Percentiles rank a stretch among this genome's conserved stretches.
Conservation (phyloP, 2,888 invertebrate genomes). For the Drosophila recens region DNA sequence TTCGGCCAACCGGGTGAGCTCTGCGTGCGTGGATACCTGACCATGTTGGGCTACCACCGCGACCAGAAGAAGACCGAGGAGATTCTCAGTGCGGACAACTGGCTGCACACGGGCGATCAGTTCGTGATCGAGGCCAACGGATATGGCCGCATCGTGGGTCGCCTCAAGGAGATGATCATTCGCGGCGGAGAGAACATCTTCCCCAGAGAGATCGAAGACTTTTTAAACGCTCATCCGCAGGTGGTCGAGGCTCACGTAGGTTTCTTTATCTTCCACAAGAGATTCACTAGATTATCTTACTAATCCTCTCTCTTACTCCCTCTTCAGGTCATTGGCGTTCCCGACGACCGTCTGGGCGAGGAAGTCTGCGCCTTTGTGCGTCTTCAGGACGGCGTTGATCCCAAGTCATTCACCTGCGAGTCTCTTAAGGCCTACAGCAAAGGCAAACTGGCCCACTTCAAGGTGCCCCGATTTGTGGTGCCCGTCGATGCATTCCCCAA, state of each 20-base stretch:
- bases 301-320: too few relatives aligned
- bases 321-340: constrained; percentile 88
- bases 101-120: constrained; percentile 90
- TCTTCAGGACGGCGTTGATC: constrained; percentile 85
- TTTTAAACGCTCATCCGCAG: constrained; percentile 89
- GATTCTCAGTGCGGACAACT: constrained; percentile 88
- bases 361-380: constrained; percentile 89
- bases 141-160: constrained; percentile 89
- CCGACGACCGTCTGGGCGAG: constrained; percentile 90
- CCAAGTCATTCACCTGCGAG: constrained; percentile 85
- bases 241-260: constrained; percentile 89
- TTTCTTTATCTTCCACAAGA: constrained; percentile 5
- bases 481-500: constrained; percentile 90
- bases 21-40: constrained; percentile 89
- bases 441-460: constrained; percentile 91
- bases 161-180: constrained; percentile 91
- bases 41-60: constrained; percentile 91
- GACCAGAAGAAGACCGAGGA: constrained; percentile 90
- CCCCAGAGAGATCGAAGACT: constrained; percentile 92
- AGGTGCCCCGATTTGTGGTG: constrained; percentile 90
- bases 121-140: constrained; percentile 89
- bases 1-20: constrained; percentile 90
- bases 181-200: constrained; percentile 93
- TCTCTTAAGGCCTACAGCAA: constrained; percentile 88
- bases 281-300: too few relatives aligned